phyloP scores from a whole-genome alignment of 2,113 vertebrate genomes.

The Acanthisitta chloris region DNA sequence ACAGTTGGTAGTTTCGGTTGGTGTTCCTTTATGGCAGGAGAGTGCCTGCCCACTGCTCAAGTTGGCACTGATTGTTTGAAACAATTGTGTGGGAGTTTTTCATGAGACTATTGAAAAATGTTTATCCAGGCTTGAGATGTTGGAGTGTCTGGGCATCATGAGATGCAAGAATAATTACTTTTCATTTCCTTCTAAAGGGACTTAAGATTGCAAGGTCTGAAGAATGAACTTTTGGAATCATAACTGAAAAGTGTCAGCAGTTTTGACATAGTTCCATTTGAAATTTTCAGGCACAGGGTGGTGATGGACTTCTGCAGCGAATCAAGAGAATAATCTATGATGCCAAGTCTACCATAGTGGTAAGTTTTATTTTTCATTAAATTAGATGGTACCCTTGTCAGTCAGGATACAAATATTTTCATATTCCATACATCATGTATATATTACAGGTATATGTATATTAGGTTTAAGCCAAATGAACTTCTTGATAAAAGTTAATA shows the following conservation, averaged over 20 bases:
- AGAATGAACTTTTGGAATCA: slow-evolving; percentile 52
- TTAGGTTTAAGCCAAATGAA: not conserved
- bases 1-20: not conserved
- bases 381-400: not conserved
- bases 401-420: not conserved
- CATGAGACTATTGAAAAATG: not conserved
- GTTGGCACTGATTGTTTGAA: not conserved
- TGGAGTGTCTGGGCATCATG: not conserved
- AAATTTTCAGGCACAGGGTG: slow-evolving; percentile 89
- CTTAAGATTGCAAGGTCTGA: slow-evolving; percentile 52
- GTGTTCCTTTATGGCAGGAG: not conserved
- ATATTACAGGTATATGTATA: not conserved
- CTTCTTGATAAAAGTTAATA: not conserved
- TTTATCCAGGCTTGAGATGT: not conserved
- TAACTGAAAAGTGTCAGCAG: slow-evolving; percentile 45
- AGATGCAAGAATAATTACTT: slow-evolving; percentile 19
- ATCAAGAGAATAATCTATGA: slow-evolving; percentile 92
- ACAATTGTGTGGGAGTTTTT: not conserved
- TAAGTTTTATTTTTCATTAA: slow-evolving; percentile 70
- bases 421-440: not conserved
- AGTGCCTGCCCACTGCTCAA: not conserved
- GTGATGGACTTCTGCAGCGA: slow-evolving; percentile 91
- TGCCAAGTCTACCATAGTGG: slow-evolving; percentile 90
- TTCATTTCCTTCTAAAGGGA: slow-evolving; percentile 47
- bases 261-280: slow-evolving; percentile 53